A percentile compares a stretch with the other conserved stretches of the same genome.
Conservation (phyloP, 1,140 invertebrate species). For the Diorhabda elongata region DNA sequence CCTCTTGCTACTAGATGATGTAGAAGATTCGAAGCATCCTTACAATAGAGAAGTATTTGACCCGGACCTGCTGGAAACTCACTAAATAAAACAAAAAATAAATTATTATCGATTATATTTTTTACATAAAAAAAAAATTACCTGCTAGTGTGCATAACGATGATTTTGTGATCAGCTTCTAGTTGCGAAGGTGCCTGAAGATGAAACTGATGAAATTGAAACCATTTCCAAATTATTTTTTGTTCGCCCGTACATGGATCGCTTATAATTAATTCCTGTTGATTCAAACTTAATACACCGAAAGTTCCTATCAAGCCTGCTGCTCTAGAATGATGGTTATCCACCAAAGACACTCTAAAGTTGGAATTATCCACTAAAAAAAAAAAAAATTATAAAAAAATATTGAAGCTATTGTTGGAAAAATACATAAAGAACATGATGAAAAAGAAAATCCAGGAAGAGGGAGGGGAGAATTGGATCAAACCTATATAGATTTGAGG, state of each 20-base stretch:
- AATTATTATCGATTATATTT: conserved; percentile 15
- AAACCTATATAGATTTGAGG: too few relatives aligned
- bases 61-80: conserved; percentile 51
- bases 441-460: too few relatives aligned
- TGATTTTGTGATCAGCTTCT: conserved; percentile 53
- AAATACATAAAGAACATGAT: too few relatives aligned
- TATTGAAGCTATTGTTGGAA: too few relatives aligned
- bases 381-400: conserved; percentile 5
- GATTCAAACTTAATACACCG: conserved; percentile 50
- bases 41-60: conserved; percentile 52
- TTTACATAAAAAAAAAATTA: conserved; percentile 27
- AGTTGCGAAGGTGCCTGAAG: conserved; percentile 48
- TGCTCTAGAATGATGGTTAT: conserved; percentile 52
- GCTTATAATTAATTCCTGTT: conserved; percentile 49
- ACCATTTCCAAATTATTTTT: conserved; percentile 50
- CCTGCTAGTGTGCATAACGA: conserved; percentile 53
- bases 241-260: conserved; percentile 50
- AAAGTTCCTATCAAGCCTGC: conserved; percentile 53
- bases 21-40: conserved; percentile 47
- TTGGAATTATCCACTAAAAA: conserved; percentile 45
- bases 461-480: too few relatives aligned
- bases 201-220: conserved; percentile 52
- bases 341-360: conserved; percentile 53
- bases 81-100: conserved; percentile 32
- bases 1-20: conserved; percentile 50